Evolutionary conservation across 2,888 invertebrate genomes (phyloP).

Genomic region (Periphyllus acericola): DNA sequence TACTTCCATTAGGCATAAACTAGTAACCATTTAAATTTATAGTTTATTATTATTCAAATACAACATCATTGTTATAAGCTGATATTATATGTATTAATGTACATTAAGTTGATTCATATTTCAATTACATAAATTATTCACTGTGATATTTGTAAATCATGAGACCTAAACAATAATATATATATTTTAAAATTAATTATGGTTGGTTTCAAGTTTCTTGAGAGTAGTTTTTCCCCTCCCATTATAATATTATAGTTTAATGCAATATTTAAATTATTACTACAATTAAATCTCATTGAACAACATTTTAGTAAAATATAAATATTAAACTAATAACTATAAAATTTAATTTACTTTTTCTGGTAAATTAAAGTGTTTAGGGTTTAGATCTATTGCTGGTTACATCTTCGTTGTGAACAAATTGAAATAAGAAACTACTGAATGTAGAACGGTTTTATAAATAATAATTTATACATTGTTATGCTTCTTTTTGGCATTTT

Average conservation of each 20-base stretch:
- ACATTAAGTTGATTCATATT: not conserved
- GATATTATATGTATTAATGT: not conserved
- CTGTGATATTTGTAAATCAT: slow-evolving; percentile 40
- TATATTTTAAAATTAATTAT: not conserved
- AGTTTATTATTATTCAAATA: not conserved
- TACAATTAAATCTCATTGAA: not conserved
- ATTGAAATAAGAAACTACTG: no score
- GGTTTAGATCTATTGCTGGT: no score
- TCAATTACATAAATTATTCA: not conserved
- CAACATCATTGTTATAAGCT: not conserved
- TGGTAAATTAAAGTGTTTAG: no score
- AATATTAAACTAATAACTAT: no score
- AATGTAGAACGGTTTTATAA: no score
- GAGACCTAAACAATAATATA: slow-evolving; percentile 7
- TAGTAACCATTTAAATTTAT: not conserved
- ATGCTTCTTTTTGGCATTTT: no score
- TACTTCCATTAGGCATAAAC: not conserved
- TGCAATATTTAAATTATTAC: not conserved
- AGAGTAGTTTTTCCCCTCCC: not conserved
- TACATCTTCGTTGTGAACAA: no score
- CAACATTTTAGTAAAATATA: no score
- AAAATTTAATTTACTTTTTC: no score
- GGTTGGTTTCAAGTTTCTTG: not conserved
- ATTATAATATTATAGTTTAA: not conserved
- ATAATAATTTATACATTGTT: no score